A percentile compares a stretch with the other conserved stretches of the same genome.
Conservation (phyloP, 1,140 invertebrate genomes). For the Mercenaria mercenaria region DNA sequence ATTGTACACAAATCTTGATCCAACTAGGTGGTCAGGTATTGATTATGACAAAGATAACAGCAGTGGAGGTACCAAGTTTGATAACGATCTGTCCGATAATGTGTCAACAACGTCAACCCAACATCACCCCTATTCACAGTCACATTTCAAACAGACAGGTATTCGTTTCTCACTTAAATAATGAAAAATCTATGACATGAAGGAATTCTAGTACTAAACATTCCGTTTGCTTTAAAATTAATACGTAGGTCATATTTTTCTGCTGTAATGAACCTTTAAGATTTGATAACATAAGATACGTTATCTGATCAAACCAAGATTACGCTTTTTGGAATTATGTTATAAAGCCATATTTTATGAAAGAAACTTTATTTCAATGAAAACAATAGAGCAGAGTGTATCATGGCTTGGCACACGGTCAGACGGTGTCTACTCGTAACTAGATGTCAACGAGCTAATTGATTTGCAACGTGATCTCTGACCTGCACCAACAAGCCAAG, state of each 20-base stretch:
- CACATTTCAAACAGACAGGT: slow-evolving; percentile 29
- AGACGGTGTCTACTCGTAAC: slow-evolving; percentile 17
- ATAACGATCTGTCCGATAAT: slow-evolving; percentile 32
- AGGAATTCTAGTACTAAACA: not conserved
- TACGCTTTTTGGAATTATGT: not conserved
- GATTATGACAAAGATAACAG: not conserved
- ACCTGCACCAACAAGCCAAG: not conserved
- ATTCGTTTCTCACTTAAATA: not conserved
- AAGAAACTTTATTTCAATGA: slow-evolving; percentile 17
- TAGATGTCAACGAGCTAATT: slow-evolving; percentile 21
- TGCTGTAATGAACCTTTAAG: slow-evolving; percentile 17
- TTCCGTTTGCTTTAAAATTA: not conserved
- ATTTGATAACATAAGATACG: slow-evolving; percentile 23
- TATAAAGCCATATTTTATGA: not conserved
- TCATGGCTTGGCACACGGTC: slow-evolving; percentile 17
- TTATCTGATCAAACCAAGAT: slow-evolving; percentile 40
- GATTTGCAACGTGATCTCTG: slow-evolving; percentile 10
- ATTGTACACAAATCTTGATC: slow-evolving; percentile 23
- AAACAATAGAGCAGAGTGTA: slow-evolving; percentile 33
- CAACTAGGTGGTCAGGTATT: slow-evolving; percentile 24
- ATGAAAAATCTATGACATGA: not conserved
- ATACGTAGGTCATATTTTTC: not conserved
- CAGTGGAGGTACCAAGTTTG: slow-evolving; percentile 45
- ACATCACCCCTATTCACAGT: not conserved
- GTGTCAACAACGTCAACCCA: slow-evolving; percentile 30